These are phyloP conservation scores for Thera obeliscata DNA, from an alignment of 2,888 invertebrate species.

Conservation along the genomic window DNA sequence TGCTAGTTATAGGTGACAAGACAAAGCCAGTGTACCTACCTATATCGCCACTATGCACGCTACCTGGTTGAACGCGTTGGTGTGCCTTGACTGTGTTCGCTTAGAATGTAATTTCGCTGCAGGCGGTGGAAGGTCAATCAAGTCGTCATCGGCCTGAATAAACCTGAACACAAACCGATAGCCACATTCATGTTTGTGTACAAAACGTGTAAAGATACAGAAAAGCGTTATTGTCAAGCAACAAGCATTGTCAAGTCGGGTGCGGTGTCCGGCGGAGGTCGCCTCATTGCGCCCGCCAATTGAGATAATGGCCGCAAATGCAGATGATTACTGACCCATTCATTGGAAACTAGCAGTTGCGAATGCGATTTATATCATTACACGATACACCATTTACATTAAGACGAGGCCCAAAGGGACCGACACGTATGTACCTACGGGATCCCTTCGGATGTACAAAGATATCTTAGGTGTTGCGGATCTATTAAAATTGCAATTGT, in stretches of 20 bases:
- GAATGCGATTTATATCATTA: conserved; percentile 68
- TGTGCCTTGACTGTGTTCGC: too few species aligned
- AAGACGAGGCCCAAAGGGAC: background rate
- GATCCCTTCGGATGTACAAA: too few species aligned
- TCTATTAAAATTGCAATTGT: too few species aligned
- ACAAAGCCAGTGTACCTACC: too few species aligned
- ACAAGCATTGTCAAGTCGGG: conserved; percentile 69
- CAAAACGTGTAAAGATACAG: conserved; percentile 51
- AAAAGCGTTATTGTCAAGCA: conserved; percentile 73
- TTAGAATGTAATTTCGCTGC: background rate
- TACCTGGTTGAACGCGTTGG: too few species aligned
- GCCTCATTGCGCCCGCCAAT: conserved; percentile 79
- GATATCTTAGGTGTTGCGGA: too few species aligned
- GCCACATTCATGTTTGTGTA: conserved; percentile 16
- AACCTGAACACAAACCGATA: conserved; percentile 2
- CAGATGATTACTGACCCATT: conserved; percentile 82
- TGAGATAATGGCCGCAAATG: conserved; percentile 82
- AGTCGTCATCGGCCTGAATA: background rate
- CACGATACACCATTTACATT: conserved; percentile 18
- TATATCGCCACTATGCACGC: too few species aligned
- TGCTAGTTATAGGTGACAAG: too few species aligned
- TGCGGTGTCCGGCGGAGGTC: conserved; percentile 80
- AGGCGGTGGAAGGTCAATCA: background rate
- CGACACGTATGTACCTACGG: too few species aligned
- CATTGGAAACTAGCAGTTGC: conserved; percentile 75